Conservation (phyloP, 2,797 vertebrate species). For the Dendrocincla fuliginosa region DNA sequence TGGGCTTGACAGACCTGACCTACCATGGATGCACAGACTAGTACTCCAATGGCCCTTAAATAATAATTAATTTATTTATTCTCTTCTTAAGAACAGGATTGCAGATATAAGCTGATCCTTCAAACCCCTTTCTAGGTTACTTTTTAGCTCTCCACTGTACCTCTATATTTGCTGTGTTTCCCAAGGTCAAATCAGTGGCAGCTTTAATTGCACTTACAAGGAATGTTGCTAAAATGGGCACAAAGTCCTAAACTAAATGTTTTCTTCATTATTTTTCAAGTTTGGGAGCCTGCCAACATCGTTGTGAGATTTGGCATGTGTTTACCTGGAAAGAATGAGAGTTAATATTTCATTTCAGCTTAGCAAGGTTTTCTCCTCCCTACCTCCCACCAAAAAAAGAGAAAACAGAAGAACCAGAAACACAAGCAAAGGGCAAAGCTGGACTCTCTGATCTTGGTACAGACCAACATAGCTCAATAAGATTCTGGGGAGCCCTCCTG, state of each 20-base stretch:
- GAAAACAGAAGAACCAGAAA: background rate
- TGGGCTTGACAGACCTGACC: background rate
- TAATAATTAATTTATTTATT: background rate
- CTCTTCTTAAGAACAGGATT: background rate
- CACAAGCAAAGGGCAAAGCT: background rate
- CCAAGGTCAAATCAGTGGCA: conserved; percentile 30
- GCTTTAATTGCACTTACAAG: conserved; percentile 56
- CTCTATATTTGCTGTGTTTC: background rate
- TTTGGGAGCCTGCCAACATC: conserved; percentile 59
- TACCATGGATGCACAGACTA: background rate
- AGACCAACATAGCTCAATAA: background rate
- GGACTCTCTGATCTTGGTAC: background rate
- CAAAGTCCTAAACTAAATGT: conserved; percentile 58
- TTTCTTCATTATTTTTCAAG: conserved; percentile 78
- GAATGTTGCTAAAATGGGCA: conserved; percentile 59
- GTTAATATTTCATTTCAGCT: conserved; percentile 71
- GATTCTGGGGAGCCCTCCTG: background rate
- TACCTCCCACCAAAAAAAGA: background rate
- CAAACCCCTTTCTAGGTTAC: background rate
- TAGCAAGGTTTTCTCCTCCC: conserved; percentile 45
- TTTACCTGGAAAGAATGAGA: conserved; percentile 76
- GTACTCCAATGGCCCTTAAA: background rate
- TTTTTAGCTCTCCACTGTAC: background rate
- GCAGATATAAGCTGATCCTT: background rate
- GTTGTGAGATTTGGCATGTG: conserved; percentile 71